Conservation (phyloP, 2,888 invertebrate species). For the Xanthia icteritia region DNA sequence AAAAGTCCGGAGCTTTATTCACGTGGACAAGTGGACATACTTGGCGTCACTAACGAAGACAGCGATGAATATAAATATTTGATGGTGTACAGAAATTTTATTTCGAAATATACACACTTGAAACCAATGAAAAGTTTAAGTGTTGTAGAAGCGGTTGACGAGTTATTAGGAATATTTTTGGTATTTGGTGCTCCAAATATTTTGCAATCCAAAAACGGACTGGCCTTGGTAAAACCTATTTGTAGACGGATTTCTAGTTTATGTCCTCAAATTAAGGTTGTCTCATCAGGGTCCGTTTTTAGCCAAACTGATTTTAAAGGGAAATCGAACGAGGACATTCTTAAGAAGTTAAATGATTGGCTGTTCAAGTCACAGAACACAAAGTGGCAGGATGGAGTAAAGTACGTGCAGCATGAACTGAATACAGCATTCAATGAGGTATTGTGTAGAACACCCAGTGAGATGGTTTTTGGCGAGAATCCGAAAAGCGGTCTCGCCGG, state of each 20-base stretch:
- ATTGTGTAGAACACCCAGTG: slow-evolving; percentile 76
- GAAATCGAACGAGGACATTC: slow-evolving; percentile 77
- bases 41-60: slow-evolving; percentile 73
- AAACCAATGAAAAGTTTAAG: slow-evolving; percentile 74
- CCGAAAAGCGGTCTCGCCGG: slow-evolving; percentile 73
- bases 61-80: slow-evolving; percentile 77
- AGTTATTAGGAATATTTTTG: slow-evolving; percentile 76
- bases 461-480: slow-evolving; percentile 73
- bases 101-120: slow-evolving; percentile 76
- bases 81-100: slow-evolving; percentile 76
- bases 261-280: slow-evolving; percentile 73
- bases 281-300: slow-evolving; percentile 68
- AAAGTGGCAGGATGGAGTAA: slow-evolving; percentile 79
- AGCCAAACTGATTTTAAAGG: slow-evolving; percentile 65
- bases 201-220: slow-evolving; percentile 79
- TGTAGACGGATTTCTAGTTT: slow-evolving; percentile 72
- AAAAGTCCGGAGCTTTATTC: slow-evolving; percentile 75
- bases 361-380: slow-evolving; percentile 70
- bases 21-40: slow-evolving; percentile 78
- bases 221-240: slow-evolving; percentile 73
- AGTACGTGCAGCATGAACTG: slow-evolving; percentile 75
- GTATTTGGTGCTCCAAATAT: slow-evolving; percentile 80
- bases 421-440: slow-evolving; percentile 74
- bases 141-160: slow-evolving; percentile 74
- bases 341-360: slow-evolving; percentile 75